Evolutionary conservation across 1,140 invertebrate genomes (phyloP), one percentile per base, ranked within the genome.

Genomic region (Pararge aegeria): DNA sequence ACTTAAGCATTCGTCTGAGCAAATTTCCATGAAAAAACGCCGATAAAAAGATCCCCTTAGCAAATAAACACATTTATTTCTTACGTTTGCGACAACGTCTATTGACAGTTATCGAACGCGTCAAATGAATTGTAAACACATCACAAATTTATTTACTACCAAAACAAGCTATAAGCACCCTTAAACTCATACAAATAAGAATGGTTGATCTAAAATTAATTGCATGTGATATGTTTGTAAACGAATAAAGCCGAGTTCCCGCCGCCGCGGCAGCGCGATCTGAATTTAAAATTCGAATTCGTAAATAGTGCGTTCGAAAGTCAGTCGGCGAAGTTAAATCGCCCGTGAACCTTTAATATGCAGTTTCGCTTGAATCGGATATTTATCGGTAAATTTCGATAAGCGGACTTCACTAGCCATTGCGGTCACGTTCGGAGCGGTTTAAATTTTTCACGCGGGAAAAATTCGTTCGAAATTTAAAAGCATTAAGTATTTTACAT

Each of bases 101-200:
- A 85, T 82, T 80, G 85, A 87, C 84, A 87, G 83, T 78, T 88
- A 86, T 84, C 76, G 79, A 81, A 68, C 64, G 76, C 73, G 80
- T 64, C 71, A 80, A 85, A 85, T 75, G 82, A 85, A 83, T 82
- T 70, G 78, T 80, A 84, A 84, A 68, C 20, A 68, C 46, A 30
- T 55, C 21, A 27, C 48, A 38, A 42, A 50, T 15, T 56, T 50
- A 51, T 34, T 24, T 34, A 24, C 29, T 10, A 5, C 5, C 10
- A 7, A 44, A 52, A 51, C 5, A 48, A 40, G 38, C 55, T 5
- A 63, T 67, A 55, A 59, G 59, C 15, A 15, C 46, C 66, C 50
- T 53, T 66, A 73, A 59, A 0, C 0, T 10, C 7, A 9, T 9
- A 7, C 0, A 5, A 5, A 61, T 66, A 70, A 59, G 54, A 49